Conservation (phyloP, 2,888 invertebrate species). For the Aphelenchoides bicaudatus region DNA sequence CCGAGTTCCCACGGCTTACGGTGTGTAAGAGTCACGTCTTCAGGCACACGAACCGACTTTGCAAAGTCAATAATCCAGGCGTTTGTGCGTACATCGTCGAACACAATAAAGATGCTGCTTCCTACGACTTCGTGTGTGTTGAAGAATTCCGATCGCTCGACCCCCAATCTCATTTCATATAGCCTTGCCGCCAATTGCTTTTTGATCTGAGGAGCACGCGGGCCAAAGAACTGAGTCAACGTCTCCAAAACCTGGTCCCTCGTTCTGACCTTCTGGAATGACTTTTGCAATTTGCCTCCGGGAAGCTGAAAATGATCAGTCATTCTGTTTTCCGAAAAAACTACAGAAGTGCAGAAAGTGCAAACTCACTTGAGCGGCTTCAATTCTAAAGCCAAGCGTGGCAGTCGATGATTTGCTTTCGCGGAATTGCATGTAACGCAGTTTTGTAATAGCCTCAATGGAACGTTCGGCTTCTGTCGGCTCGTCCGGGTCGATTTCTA, state of each 20-base stretch:
- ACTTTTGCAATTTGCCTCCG: constrained; percentile 66
- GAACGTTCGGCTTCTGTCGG: constrained; percentile 80
- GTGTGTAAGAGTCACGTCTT: constrained; percentile 69
- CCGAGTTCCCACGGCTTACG: constrained; percentile 80
- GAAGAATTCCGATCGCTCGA: constrained; percentile 84
- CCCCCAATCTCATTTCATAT: constrained; percentile 72
- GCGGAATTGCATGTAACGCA: constrained; percentile 78
- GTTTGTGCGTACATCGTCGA: constrained; percentile 74
- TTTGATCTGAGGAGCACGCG: constrained; percentile 50
- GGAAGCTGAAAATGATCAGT: constrained; percentile 61
- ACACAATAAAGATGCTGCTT: constrained; percentile 87
- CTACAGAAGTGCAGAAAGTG: background rate
- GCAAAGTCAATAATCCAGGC: constrained; percentile 97
- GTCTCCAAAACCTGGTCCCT: constrained; percentile 67
- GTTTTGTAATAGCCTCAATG: constrained; percentile 80
- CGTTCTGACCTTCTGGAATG: constrained; percentile 80
- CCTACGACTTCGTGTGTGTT: constrained; percentile 83
- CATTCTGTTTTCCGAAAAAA: constrained; percentile 15
- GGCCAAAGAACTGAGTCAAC: constrained; percentile 49
- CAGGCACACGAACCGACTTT: constrained; percentile 76
- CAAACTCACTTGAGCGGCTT: constrained; percentile 75
- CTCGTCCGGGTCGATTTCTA: constrained; percentile 79
- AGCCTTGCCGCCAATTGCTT: constrained; percentile 72
- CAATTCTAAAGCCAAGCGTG: constrained; percentile 87
- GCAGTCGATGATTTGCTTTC: constrained; percentile 89